These are phyloP conservation scores for Rhagonycha lutea DNA, from an alignment of 2,888 invertebrate species.

Conservation along the genomic window DNA sequence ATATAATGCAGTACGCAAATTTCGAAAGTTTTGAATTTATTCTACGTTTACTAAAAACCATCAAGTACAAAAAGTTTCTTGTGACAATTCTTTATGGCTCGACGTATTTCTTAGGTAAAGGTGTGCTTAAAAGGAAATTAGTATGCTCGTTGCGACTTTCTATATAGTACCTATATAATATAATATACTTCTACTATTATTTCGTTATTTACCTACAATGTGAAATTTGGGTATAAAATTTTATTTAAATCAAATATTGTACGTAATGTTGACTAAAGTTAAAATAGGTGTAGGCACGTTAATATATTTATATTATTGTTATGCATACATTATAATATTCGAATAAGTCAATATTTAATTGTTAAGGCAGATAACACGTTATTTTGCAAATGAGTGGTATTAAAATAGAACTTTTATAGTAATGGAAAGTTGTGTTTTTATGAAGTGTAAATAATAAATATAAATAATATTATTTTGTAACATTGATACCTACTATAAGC, in stretches of 20 bases:
- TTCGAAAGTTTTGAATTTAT: neutral
- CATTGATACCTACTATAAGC: too few relatives aligned
- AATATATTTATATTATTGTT: neutral
- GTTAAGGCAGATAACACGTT: neutral
- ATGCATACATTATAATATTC: neutral
- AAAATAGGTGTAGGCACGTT: neutral
- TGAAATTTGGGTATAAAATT: neutral
- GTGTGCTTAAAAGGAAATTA: constrained; percentile 1
- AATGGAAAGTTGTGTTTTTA: neutral
- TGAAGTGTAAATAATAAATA: neutral
- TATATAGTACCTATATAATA: neutral
- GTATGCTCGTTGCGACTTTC: neutral
- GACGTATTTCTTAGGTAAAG: neutral
- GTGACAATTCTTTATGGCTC: neutral
- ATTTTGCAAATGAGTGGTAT: neutral
- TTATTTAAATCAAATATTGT: neutral
- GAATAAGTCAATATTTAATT: neutral
- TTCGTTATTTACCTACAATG: neutral
- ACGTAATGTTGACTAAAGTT: neutral
- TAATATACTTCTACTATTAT: neutral
- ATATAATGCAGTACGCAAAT: neutral
- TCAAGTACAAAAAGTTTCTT: neutral
- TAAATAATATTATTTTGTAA: neutral
- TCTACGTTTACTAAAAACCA: neutral
- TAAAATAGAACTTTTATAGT: neutral